Percentiles rank a stretch among this genome's conserved stretches.
These are phyloP conservation scores for Numenius phaeopus DNA, from an alignment of 2,797 vertebrate genomes.

Conservation along the genomic window DNA sequence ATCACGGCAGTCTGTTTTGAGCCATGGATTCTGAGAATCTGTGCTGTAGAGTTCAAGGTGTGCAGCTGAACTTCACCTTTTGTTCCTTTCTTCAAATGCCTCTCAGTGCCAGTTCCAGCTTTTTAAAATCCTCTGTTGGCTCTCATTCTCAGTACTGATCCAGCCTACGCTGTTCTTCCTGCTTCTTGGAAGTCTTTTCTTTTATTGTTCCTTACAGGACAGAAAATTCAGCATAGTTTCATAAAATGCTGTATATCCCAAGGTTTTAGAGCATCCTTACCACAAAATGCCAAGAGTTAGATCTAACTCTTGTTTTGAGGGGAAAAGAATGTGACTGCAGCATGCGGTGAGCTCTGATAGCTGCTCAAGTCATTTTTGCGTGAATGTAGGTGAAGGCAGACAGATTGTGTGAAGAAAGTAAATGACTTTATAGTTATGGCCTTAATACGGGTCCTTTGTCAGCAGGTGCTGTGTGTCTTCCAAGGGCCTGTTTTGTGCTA, in stretches of 20 bases:
- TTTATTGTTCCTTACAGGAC: constrained; percentile 20
- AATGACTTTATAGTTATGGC: neutral
- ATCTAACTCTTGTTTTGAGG: neutral
- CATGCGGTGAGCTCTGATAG: neutral
- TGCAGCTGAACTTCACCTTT: constrained; percentile 68
- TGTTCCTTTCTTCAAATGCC: constrained; percentile 58
- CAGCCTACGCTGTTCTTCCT: constrained; percentile 57
- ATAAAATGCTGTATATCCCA: neutral
- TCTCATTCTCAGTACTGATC: constrained; percentile 36
- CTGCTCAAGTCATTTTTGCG: neutral
- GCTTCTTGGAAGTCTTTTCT: constrained; percentile 61
- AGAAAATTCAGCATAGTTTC: neutral
- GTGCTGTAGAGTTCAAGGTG: constrained; percentile 57
- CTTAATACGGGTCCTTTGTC: neutral
- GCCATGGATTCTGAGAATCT: constrained; percentile 13
- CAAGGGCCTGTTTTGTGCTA: neutral
- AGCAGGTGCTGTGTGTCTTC: neutral
- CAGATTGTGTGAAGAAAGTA: neutral
- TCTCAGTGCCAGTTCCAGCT: constrained; percentile 49
- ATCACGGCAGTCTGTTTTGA: neutral
- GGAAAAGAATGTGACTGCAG: neutral
- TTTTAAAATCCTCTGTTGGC: constrained; percentile 54
- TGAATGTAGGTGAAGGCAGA: neutral
- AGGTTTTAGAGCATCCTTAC: neutral
- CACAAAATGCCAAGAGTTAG: neutral